Evolutionary conservation across 2,113 vertebrate genomes (phyloP), one percentile per base, ranked within the genome.

Genomic region (Neogobius melanostomus): DNA sequence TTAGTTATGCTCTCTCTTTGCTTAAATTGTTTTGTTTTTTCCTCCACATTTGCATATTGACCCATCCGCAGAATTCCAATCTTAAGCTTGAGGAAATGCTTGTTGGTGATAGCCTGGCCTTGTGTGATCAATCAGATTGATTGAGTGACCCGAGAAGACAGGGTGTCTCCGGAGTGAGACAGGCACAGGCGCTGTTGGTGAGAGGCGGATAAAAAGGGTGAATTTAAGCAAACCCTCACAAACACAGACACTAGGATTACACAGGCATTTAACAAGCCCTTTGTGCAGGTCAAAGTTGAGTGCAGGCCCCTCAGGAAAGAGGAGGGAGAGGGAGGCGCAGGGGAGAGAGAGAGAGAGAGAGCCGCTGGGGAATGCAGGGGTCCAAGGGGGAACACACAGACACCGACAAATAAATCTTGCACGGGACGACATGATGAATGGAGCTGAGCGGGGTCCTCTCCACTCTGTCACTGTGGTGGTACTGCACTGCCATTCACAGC

Each of bases 211-310:
- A 36, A 36, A 36, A 36, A 36, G 28, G 8, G 59, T n/a, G 72
- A 76, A 78, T 79, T 46, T 79, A 84, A 82, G 79, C 81, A n/a
- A 60, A 76, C 66, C 64, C 74, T 36, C 28, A 11, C 74, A 74
- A 78, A 85, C 67, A 81, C 74, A 82, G 84, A 77, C 69, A n/a
- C 63, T 45, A 77, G 84, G 87, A 91, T 89, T 90, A 84, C 74
- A 75, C 87, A 88, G 82, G 83, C 84, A 87, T 89, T 89, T 89
- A 88, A 84, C 79, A 84, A 87, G 88, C 86, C 83, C 85, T 91
- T 84, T 69, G 61, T 78, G 73, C 59, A 54, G 86, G 82, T 88
- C 89, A 89, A 87, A 90, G 88, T 84, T 89, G 81, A 89, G 77
- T 5, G 62, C 66, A 81, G 82, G 80, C 68, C 83, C 85, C 88